Conservation (phyloP, 2,888 invertebrate genomes). For the Tachystola acroxantha region DNA sequence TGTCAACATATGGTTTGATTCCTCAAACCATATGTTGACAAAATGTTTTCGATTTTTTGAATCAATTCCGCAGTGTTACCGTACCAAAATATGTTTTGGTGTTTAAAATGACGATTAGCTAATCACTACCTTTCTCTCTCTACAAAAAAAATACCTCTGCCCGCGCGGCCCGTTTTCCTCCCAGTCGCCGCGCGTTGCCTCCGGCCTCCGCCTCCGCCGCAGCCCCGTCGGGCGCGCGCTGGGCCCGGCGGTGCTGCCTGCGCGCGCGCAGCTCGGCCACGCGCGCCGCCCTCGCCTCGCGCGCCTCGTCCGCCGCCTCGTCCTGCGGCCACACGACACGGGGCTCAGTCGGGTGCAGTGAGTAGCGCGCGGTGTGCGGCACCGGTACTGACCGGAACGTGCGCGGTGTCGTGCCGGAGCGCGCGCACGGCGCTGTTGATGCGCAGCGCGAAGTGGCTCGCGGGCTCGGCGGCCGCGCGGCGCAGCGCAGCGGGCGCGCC, state of each 20-base stretch:
- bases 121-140: too few species aligned
- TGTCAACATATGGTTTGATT: too few species aligned
- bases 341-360: not conserved
- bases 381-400: too few species aligned
- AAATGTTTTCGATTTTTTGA: too few species aligned
- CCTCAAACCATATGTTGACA: too few species aligned
- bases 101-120: too few species aligned
- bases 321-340: constrained; percentile 29
- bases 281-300: constrained; percentile 37
- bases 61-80: too few species aligned
- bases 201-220: not conserved
- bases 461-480: constrained; percentile 80
- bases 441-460: constrained; percentile 80
- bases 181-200: constrained; percentile 1
- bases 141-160: too few species aligned
- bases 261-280: not conserved
- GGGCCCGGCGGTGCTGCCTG: not conserved
- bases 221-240: constrained; percentile 4
- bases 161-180: not conserved
- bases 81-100: too few species aligned
- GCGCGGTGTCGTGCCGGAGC: constrained; percentile 55
- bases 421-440: constrained; percentile 81
- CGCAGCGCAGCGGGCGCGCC: constrained; percentile 62
- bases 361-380: constrained; percentile 36
- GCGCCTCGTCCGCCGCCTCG: constrained; percentile 38